Evolutionary conservation across 2,797 vertebrate genomes (phyloP), one percentile per base, ranked within the genome.

Genomic region (Falco novaeseelandiae): DNA sequence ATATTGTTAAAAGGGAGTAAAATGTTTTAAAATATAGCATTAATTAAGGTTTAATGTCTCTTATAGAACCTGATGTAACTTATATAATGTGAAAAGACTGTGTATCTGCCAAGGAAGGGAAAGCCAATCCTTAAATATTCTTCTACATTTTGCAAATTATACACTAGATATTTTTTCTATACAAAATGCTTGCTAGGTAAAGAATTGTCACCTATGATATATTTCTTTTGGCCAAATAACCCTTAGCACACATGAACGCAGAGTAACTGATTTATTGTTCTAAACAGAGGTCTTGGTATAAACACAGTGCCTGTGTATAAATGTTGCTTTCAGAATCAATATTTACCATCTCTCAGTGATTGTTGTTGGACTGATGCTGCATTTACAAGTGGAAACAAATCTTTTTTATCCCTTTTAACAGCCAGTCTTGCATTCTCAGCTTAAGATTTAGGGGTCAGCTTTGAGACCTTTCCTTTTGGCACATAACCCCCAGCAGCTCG

Each of bases 401-500:
- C 1, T 27, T 73, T 76, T 84, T 54, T 22, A 13, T 3, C 22
- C 10, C 32, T 70, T 71, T 57, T 36, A 84, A 46, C 12, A 19
- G 46, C n/a, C 72, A 87, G 46, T 19, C 48, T 76, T 77, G 48
- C 36, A 66, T 44, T 49, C 14, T 70, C 57, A 65, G 9, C 1
- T 76, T 82, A 76, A 87, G 63, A 40, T 34, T 58, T 48, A 86
- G 57, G 46, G 62, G 62, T 57, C n/a, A 40, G 6, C 44, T 71
- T 71, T 65, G 62, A 76, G 46, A 52, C 22, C 29, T 44, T 29
- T 40, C 1, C 2, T 82, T 87, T 67, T 36, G 61, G 34, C 70
- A 74, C 4, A 0, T 38, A 66, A 26, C 8, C 16, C 36, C 8
- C 18, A 63, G 63, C 54, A 80, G 30, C 18, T 32, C 0, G 0